Evolutionary conservation across 2,797 vertebrate species (phyloP).

Genomic region (Scleropages formosus): DNA sequence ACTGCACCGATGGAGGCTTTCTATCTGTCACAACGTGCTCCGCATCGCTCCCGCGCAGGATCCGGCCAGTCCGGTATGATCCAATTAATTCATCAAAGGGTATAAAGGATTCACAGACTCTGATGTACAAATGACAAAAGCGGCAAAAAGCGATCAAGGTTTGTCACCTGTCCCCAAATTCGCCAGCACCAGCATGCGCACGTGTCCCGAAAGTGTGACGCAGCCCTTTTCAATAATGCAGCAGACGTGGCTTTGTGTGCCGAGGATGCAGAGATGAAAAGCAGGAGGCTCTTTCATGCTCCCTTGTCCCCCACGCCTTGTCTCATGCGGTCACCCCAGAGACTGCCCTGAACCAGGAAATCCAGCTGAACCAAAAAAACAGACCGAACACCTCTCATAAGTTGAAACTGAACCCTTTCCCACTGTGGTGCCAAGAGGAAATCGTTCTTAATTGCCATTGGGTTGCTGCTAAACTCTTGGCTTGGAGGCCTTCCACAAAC

Average conservation of each 20-base stretch:
- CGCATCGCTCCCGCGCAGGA: slow-evolving; percentile 26
- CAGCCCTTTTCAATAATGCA: slow-evolving; percentile 15
- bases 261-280: slow-evolving; percentile 20
- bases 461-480: slow-evolving; percentile 30
- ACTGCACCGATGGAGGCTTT: slow-evolving; percentile 7
- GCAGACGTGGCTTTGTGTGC: slow-evolving; percentile 11
- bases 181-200: background rate
- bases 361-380: slow-evolving; percentile 36
- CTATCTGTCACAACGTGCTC: slow-evolving; percentile 25
- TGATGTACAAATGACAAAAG: slow-evolving; percentile 29
- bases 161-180: background rate
- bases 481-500: background rate
- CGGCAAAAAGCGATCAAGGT: slow-evolving; percentile 16
- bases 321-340: slow-evolving; percentile 24
- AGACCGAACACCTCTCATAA: background rate
- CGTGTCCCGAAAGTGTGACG: background rate
- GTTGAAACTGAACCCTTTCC: background rate
- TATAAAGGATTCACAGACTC: slow-evolving; percentile 34
- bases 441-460: slow-evolving; percentile 36
- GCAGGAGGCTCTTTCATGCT: background rate
- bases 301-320: background rate
- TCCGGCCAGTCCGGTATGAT: slow-evolving; percentile 34
- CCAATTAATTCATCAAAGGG: slow-evolving; percentile 37
- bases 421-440: background rate
- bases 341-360: slow-evolving; percentile 52